Evolutionary conservation across 1,140 invertebrate species (phyloP).

Genomic region (Andrena cerasifolii): DNA sequence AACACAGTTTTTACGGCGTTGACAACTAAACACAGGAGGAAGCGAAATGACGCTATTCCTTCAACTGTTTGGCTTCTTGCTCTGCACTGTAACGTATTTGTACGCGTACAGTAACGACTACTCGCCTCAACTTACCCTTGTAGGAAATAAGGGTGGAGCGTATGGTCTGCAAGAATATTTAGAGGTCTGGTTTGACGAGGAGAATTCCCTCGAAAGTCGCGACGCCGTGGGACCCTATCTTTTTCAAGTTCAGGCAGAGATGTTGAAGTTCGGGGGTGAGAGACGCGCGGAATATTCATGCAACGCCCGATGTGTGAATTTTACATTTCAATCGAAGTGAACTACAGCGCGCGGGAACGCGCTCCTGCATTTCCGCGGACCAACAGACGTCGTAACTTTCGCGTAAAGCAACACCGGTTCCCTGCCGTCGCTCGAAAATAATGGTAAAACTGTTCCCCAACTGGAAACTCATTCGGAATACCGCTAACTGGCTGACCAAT

Average conservation of each 20-base stretch:
- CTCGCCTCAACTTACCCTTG: too few relatives aligned
- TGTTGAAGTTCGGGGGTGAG: not conserved
- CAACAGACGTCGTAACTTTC: slow-evolving; percentile 20
- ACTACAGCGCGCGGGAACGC: not conserved
- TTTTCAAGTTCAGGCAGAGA: not conserved
- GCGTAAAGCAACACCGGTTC: not conserved
- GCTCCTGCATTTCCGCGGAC: slow-evolving; percentile 11
- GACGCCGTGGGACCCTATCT: not conserved
- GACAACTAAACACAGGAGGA: too few relatives aligned
- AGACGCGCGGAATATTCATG: slow-evolving; percentile 22
- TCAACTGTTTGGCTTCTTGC: too few relatives aligned
- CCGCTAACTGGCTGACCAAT: not conserved
- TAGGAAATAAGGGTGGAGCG: too few relatives aligned
- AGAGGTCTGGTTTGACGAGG: too few relatives aligned
- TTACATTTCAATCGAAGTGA: slow-evolving; percentile 46
- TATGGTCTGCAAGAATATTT: too few relatives aligned
- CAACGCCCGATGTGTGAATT: slow-evolving; percentile 30
- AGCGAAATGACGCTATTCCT: too few relatives aligned
- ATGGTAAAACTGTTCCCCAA: not conserved
- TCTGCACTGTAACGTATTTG: too few relatives aligned
- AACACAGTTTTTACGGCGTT: too few relatives aligned
- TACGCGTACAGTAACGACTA: too few relatives aligned
- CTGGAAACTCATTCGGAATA: not conserved
- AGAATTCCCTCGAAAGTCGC: not conserved
- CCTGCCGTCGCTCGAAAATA: not conserved